phyloP scores from a whole-genome alignment of 2,888 invertebrate genomes.

The Pollenia angustigena region DNA sequence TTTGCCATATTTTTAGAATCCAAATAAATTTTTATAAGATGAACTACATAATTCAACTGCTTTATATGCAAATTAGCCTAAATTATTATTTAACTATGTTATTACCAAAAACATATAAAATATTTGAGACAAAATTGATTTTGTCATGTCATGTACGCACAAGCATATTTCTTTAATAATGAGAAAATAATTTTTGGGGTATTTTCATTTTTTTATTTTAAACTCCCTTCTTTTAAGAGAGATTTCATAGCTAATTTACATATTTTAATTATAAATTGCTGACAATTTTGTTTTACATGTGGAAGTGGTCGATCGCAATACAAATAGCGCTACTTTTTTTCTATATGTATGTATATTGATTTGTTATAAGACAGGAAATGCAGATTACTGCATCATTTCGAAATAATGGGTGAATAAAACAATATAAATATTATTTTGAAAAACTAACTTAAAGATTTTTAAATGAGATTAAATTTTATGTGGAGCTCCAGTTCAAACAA shows the following conservation, averaged over 20 bases:
- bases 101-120: slow-evolving; percentile 51
- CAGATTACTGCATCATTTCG: no score
- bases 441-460: no score
- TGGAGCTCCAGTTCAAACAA: no score
- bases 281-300: not conserved
- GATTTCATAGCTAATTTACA: slow-evolving; percentile 66
- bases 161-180: slow-evolving; percentile 76
- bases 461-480: no score
- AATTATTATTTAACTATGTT: slow-evolving; percentile 73
- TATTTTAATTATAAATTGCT: slow-evolving; percentile 66
- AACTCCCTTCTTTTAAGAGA: slow-evolving; percentile 30
- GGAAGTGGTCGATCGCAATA: slow-evolving; percentile 20
- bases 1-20: slow-evolving; percentile 76
- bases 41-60: slow-evolving; percentile 79
- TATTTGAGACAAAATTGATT: slow-evolving; percentile 73
- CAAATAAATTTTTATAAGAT: slow-evolving; percentile 43
- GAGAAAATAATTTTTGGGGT: slow-evolving; percentile 77
- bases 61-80: slow-evolving; percentile 84
- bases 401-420: no score
- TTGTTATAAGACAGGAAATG: no score
- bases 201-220: slow-evolving; percentile 3
- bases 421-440: no score
- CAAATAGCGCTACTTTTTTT: not conserved
- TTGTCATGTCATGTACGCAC: not conserved
- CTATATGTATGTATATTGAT: no score